Evolutionary conservation across 2,797 vertebrate species (phyloP).

Genomic region (Anguilla marmorata): DNA sequence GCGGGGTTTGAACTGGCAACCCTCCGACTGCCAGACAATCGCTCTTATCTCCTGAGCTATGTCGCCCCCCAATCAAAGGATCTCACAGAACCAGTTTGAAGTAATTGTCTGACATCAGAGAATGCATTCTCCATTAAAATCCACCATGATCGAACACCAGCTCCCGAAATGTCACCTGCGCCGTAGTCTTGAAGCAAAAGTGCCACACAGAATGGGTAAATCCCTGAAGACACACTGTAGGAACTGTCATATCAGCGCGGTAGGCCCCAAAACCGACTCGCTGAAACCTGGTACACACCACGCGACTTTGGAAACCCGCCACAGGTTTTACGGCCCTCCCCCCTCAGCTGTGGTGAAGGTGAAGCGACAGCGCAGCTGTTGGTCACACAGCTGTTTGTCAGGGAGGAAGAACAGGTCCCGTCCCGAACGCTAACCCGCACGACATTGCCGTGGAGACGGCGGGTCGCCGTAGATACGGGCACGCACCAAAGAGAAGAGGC

Average conservation of each 20-base stretch:
- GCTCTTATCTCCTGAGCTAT: too few relatives aligned
- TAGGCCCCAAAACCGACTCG: not conserved
- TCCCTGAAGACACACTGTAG: not conserved
- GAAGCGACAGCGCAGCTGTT: not conserved
- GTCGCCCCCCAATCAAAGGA: not conserved
- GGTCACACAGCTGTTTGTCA: not conserved
- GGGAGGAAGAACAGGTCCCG: not conserved
- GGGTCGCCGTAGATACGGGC: not conserved
- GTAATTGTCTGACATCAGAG: slow-evolving; percentile 8
- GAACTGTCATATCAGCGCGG: not conserved
- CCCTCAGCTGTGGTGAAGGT: not conserved
- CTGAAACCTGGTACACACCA: not conserved
- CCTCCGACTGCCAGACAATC: too few relatives aligned
- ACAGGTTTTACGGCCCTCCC: not conserved
- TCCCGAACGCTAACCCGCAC: not conserved
- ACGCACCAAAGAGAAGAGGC: too few relatives aligned
- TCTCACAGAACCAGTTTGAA: not conserved
- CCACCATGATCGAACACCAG: not conserved
- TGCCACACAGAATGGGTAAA: not conserved
- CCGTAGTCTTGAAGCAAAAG: not conserved
- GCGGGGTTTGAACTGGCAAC: too few relatives aligned
- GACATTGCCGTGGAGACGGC: not conserved
- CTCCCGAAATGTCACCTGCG: slow-evolving; percentile 9
- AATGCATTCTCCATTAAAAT: slow-evolving; percentile 21
- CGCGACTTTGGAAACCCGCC: not conserved